A percentile compares a stretch with the other conserved stretches of the same genome.
phyloP scores from a whole-genome alignment of 2,797 vertebrate species.

The Bovichtus diacanthus region DNA sequence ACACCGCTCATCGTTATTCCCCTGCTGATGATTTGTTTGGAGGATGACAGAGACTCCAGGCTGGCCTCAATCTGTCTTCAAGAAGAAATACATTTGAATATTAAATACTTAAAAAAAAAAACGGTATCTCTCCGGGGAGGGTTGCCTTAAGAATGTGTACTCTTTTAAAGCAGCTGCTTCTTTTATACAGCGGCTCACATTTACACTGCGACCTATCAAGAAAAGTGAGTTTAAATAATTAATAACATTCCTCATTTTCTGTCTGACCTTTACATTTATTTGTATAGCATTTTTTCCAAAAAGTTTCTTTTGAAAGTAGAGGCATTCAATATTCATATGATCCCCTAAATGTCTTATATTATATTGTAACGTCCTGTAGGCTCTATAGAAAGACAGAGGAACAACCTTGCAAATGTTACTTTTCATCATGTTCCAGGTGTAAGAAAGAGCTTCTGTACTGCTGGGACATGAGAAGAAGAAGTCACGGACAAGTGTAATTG shows the following conservation, averaged over 20 bases:
- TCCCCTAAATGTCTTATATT: background rate
- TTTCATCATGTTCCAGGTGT: background rate
- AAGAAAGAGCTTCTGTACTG: background rate
- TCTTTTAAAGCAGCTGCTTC: slow-evolving; percentile 40
- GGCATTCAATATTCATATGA: background rate
- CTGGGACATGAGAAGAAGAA: background rate
- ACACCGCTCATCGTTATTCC: slow-evolving; percentile 88
- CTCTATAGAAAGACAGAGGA: background rate
- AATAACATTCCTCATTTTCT: background rate
- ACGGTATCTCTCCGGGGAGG: slow-evolving; percentile 43
- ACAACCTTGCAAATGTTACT: background rate
- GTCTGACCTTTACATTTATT: background rate
- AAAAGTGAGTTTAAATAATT: background rate
- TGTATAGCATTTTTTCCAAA: background rate
- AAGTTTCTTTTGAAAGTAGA: background rate
- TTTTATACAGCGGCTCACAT: slow-evolving; percentile 14
- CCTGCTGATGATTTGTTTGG: slow-evolving; percentile 91
- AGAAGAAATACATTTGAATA: slow-evolving; percentile 68
- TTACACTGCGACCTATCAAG: slow-evolving; percentile 15
- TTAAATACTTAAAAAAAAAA: slow-evolving; percentile 55
- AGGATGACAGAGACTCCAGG: slow-evolving; percentile 65
- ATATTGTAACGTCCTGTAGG: background rate
- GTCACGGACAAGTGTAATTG: background rate
- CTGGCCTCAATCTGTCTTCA: slow-evolving; percentile 76
- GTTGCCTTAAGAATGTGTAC: slow-evolving; percentile 44